Conservation (phyloP, 2,888 invertebrate species). For the Drosophila paracracens region DNA sequence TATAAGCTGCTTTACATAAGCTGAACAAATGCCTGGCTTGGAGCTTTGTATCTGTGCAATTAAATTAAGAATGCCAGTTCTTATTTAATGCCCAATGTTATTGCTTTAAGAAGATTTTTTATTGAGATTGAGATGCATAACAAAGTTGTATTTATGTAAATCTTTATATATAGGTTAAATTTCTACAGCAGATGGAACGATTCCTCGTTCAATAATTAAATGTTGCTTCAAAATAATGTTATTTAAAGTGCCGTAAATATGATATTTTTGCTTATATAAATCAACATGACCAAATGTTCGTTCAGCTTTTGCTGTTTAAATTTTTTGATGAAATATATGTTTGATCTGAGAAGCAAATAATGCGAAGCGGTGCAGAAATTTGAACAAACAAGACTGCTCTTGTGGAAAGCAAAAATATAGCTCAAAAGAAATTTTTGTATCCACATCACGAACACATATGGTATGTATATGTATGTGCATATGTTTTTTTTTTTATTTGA, state of each 20-base stretch:
- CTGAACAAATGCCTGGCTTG: not conserved
- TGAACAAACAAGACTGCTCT: not conserved
- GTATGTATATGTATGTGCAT: not conserved
- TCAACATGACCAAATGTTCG: not conserved
- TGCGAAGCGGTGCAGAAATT: too few species aligned
- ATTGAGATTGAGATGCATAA: not conserved
- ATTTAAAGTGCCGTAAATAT: not conserved
- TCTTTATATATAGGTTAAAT: not conserved
- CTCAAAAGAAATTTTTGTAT: not conserved
- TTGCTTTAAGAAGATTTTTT: not conserved
- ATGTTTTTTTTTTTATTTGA: too few species aligned
- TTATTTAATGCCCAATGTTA: not conserved
- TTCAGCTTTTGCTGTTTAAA: not conserved
- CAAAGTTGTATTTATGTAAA: not conserved
- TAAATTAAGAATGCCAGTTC: not conserved
- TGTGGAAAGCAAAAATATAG: not conserved
- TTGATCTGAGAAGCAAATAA: not conserved
- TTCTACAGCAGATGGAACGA: not conserved
- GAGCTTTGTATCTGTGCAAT: not conserved
- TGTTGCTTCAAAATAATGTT: not conserved
- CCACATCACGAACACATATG: not conserved
- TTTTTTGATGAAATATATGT: not conserved
- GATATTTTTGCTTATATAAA: not conserved
- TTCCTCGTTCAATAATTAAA: not conserved
- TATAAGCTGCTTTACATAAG: conserved; percentile 6